Evolutionary conservation across 2,113 vertebrate genomes (phyloP).

Genomic region (Phylloscopus trochiloides): DNA sequence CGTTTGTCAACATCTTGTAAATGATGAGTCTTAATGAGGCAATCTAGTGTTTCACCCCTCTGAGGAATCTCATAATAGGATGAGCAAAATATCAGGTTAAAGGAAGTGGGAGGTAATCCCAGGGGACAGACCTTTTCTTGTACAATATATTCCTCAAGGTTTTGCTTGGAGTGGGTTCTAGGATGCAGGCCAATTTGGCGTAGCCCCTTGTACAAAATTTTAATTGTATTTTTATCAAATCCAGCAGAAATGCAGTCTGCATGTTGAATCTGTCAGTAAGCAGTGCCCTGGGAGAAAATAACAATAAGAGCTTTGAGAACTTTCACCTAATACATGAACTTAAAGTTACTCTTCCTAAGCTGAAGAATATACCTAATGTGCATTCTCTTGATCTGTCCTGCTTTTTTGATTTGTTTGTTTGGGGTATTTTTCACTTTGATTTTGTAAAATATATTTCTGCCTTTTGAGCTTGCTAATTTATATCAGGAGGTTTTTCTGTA

Average conservation of each 20-base stretch:
- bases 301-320: conserved; percentile 27
- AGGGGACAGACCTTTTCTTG: conserved; percentile 63
- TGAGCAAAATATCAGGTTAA: conserved; percentile 80
- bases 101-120: conserved; percentile 72
- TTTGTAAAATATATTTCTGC: neutral
- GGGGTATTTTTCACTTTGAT: neutral
- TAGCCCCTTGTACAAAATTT: conserved; percentile 66
- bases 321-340: conserved; percentile 15
- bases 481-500: neutral
- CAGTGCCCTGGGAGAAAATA: conserved; percentile 24
- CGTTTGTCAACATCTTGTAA: conserved; percentile 83
- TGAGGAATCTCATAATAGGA: conserved; percentile 76
- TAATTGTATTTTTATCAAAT: conserved; percentile 80
- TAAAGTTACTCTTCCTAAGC: neutral
- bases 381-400: neutral
- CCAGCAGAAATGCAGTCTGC: conserved; percentile 67
- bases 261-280: conserved; percentile 61
- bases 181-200: conserved; percentile 76
- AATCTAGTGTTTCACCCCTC: conserved; percentile 78
- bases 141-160: conserved; percentile 73
- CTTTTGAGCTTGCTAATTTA: neutral
- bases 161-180: conserved; percentile 74
- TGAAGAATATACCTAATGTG: neutral
- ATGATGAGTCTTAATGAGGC: conserved; percentile 83
- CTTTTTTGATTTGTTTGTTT: neutral